Percentiles rank a stretch among this genome's conserved stretches.
Evolutionary conservation across 2,113 vertebrate genomes (phyloP).

Genomic region (Camelus bactrianus): DNA sequence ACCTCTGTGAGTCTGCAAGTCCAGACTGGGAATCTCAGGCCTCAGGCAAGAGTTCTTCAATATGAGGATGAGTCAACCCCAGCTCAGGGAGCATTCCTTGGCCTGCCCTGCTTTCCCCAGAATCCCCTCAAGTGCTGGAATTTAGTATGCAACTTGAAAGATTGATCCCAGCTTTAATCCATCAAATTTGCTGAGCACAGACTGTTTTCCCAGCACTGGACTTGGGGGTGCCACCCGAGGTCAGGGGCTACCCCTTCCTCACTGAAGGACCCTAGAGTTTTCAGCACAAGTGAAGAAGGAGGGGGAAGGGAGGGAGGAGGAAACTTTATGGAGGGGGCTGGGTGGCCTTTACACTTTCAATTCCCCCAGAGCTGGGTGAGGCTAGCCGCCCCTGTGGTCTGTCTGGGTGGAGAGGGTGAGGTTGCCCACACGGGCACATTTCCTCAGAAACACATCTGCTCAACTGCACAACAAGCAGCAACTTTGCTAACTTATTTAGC

Average conservation of each 20-base stretch:
- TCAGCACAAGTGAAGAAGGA: background rate
- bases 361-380: background rate
- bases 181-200: background rate
- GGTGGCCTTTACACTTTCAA: background rate
- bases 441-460: conserved; percentile 55
- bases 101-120: background rate
- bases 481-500: conserved; percentile 45
- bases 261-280: background rate
- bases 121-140: background rate
- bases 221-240: background rate
- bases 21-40: background rate
- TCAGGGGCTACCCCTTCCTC: background rate
- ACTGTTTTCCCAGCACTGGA: background rate
- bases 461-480: background rate
- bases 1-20: background rate
- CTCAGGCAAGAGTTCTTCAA: background rate
- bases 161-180: background rate
- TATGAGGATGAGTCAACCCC: background rate
- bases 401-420: background rate
- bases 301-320: background rate
- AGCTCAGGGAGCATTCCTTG: background rate
- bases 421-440: background rate
- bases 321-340: background rate
- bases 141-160: background rate
- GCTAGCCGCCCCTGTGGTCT: background rate